A percentile compares a stretch with the other conserved stretches of the same genome.
phyloP scores from a whole-genome alignment of 2,797 vertebrate genomes.

The Strix occidentalis region DNA sequence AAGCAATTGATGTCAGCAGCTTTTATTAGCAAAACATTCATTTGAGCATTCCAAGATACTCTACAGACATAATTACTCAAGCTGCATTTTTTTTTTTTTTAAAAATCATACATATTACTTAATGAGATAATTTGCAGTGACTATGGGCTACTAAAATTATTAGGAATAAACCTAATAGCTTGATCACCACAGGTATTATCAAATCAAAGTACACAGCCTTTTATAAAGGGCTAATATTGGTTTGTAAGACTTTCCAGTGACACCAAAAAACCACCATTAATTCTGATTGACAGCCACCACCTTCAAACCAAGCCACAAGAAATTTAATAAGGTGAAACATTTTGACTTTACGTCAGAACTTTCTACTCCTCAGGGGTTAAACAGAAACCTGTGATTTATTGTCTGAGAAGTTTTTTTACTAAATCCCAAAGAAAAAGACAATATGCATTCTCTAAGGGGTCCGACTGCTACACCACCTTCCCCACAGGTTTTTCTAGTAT shows the following conservation, averaged over 20 bases:
- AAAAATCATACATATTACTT: not conserved
- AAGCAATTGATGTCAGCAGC: not conserved
- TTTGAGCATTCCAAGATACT: not conserved
- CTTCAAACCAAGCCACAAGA: not conserved
- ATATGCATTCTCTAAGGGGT: not conserved
- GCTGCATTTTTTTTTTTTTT: not conserved
- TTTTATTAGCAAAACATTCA: not conserved
- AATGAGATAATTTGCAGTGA: not conserved
- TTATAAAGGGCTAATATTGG: not conserved
- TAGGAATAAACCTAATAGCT: not conserved
- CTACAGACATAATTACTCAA: not conserved
- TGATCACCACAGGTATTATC: not conserved
- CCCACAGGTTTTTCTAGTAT: not conserved
- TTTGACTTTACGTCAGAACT: not conserved
- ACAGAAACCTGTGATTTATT: not conserved
- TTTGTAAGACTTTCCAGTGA: not conserved
- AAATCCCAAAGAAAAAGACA: not conserved
- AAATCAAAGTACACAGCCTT: not conserved
- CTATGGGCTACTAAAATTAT: not conserved
- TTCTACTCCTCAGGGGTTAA: not conserved
- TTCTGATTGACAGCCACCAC: not conserved
- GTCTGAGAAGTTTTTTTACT: not conserved
- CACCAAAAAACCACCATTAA: not conserved
- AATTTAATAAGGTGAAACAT: not conserved
- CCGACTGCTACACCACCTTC: not conserved